Evolutionary conservation across 2,113 vertebrate species (phyloP), one percentile per base, ranked within the genome.

Genomic region (Lepus europaeus): DNA sequence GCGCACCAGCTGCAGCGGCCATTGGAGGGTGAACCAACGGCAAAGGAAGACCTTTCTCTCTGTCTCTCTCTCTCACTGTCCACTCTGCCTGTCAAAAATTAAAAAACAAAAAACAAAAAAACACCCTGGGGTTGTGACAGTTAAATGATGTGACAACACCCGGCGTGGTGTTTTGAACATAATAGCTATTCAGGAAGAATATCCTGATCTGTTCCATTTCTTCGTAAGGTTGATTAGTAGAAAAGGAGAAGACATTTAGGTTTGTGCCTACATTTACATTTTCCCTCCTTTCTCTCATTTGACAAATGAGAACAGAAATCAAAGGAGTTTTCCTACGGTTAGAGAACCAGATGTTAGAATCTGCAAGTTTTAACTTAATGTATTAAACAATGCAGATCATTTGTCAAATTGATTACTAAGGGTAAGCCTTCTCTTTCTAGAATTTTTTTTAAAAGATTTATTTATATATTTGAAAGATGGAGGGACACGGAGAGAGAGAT

Each of bases 251-350:
- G 49, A 23, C 51, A 56, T 36, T 33, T 82, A 33, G 29, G 23
- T 72, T 68, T 76, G 45, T 91, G 39, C 77, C 53, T 72, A 53
- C 5, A 39, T 68, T 70, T 94, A 73, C 22, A 1, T 56, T 61
- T 79, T 84, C 22, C n/a, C 69, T 87, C 53, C 45, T 72, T 1
- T 45, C 11, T 95, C 64, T 36, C 68, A 64, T 80, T 90, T 95
- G 80, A 90, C 84, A 92, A 82, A 49, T 73, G 39, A 79, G 79
- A 94, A 53, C 36, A 36, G 85, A 56, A 68, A 95, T 77, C 3
- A 12, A 77, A 73, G 76, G 23, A 82, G 68, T 73, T 92, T 85
- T 90, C 53, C 23, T 53, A 64, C 92, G 59, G 68, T 90, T 79
- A 84, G 90, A 27, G 64, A 85, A 69, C 16, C 36, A 78, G 66